phyloP scores from a whole-genome alignment of 1,140 invertebrate species.

The Lepidurus couesii region DNA sequence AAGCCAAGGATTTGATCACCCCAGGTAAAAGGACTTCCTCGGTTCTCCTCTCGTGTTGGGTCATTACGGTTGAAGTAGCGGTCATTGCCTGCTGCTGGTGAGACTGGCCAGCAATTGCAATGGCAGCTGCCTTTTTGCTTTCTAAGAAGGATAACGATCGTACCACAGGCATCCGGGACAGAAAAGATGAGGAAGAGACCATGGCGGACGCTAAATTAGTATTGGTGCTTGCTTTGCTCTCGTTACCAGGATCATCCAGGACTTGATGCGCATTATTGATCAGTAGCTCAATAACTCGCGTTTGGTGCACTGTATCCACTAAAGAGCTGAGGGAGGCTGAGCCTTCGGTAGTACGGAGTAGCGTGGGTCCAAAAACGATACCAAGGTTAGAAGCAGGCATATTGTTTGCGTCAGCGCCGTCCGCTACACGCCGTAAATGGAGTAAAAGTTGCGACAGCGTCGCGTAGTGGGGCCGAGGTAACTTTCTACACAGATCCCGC shows the following conservation, averaged over 20 bases:
- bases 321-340: conserved; percentile 50
- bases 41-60: conserved; percentile 12
- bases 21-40: conserved; percentile 34
- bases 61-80: conserved; percentile 26
- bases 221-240: not conserved
- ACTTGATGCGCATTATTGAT: conserved; percentile 47
- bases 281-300: conserved; percentile 52
- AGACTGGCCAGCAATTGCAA: not conserved
- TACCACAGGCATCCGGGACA: conserved; percentile 31
- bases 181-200: conserved; percentile 31
- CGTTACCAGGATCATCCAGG: conserved; percentile 19
- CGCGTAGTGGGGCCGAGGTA: conserved; percentile 48
- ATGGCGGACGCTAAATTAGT: conserved; percentile 8
- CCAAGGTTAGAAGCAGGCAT: conserved; percentile 57
- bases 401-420: conserved; percentile 48
- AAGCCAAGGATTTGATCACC: conserved; percentile 26
- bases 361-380: conserved; percentile 57
- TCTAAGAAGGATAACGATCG: conserved; percentile 32
- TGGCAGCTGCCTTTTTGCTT: conserved; percentile 22
- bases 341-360: conserved; percentile 51
- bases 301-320: conserved; percentile 55
- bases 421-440: conserved; percentile 48
- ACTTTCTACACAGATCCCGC: conserved; percentile 44
- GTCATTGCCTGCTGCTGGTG: not conserved
- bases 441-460: conserved; percentile 51